Evolutionary conservation across 2,888 invertebrate species (phyloP).

Genomic region (Pasiphila rectangulata): DNA sequence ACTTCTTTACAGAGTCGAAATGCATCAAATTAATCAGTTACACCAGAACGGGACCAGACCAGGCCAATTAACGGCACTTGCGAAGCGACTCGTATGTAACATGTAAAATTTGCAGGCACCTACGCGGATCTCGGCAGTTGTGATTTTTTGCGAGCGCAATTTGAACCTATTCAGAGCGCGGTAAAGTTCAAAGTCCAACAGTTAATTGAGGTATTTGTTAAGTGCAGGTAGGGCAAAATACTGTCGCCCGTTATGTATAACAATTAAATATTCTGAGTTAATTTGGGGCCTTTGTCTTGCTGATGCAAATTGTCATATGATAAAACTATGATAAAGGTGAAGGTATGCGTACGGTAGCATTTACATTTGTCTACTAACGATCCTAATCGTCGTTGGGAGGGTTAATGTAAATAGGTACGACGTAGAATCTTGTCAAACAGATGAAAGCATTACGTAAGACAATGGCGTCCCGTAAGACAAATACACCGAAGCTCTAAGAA

Average conservation of each 20-base stretch:
- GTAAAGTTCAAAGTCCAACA: neutral
- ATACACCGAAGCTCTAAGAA: constrained; percentile 39
- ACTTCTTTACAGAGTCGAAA: constrained; percentile 2
- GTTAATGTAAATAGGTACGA: no score
- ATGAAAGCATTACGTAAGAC: constrained; percentile 2
- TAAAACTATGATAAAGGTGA: no score
- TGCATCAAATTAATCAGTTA: constrained; percentile 21
- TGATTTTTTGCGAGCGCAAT: constrained; percentile 4
- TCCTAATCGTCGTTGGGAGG: no score
- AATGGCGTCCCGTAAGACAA: constrained; percentile 35
- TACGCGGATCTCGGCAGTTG: constrained; percentile 1
- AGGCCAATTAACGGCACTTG: constrained; percentile 54
- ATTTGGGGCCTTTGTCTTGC: no score
- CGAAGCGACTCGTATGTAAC: constrained; percentile 10
- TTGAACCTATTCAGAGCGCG: neutral
- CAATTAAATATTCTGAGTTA: no score
- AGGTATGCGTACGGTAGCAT: no score
- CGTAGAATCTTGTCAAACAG: neutral
- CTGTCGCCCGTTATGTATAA: no score
- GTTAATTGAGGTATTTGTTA: no score
- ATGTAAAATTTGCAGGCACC: constrained; percentile 7
- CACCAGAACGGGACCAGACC: constrained; percentile 41
- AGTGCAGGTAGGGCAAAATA: no score
- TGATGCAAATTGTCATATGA: no score
- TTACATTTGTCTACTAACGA: no score